phyloP scores from a whole-genome alignment of 2,888 invertebrate species.

The Argyra leucocephala region DNA sequence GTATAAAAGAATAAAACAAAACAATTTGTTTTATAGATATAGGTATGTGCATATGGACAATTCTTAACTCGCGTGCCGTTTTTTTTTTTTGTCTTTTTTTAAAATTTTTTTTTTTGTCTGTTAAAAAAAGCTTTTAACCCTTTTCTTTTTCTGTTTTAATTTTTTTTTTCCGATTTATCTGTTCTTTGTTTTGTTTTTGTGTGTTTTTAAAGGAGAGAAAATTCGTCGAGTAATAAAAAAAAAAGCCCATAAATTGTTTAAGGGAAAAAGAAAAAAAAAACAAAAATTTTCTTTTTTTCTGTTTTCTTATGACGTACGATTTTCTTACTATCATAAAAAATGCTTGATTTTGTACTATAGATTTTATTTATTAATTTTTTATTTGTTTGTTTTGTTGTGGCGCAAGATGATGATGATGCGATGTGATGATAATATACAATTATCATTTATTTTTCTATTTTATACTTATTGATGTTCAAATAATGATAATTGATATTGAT shows the following conservation, averaged over 20 bases:
- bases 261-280: background rate
- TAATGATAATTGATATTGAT: too few species aligned
- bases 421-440: too few species aligned
- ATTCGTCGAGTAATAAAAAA: background rate
- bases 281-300: background rate
- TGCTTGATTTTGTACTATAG: too few species aligned
- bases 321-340: too few species aligned
- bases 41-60: background rate
- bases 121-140: constrained; percentile 6
- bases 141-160: background rate
- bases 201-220: too few species aligned
- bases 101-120: background rate
- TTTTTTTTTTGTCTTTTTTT: background rate
- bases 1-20: too few species aligned
- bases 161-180: background rate
- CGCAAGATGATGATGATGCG: too few species aligned
- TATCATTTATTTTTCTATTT: too few species aligned
- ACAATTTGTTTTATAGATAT: too few species aligned
- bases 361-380: too few species aligned
- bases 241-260: background rate
- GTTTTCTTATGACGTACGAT: background rate
- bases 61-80: background rate
- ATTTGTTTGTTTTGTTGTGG: too few species aligned
- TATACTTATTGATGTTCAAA: too few species aligned
- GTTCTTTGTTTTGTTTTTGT: background rate